Evolutionary conservation across 2,113 vertebrate species (phyloP).

Genomic region (Phasianus colchicus): DNA sequence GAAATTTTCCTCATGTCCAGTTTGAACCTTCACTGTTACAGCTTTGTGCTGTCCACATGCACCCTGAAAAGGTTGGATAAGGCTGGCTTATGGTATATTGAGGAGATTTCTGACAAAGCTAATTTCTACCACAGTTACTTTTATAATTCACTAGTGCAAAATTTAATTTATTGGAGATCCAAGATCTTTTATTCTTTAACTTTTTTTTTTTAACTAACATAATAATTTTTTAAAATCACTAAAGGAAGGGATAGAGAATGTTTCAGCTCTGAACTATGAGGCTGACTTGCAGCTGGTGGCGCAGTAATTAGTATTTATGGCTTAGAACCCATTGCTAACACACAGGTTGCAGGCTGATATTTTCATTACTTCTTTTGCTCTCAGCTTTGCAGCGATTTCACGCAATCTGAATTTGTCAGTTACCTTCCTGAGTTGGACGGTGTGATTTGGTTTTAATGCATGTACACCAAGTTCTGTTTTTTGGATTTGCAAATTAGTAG

Average conservation of each 20-base stretch:
- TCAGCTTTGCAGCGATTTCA: conserved; percentile 33
- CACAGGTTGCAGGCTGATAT: neutral
- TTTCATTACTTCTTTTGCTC: conserved; percentile 21
- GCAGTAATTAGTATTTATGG: conserved; percentile 42
- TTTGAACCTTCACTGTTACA: neutral
- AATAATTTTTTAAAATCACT: neutral
- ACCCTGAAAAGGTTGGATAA: neutral
- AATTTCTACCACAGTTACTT: neutral
- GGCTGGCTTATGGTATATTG: neutral
- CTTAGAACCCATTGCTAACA: neutral
- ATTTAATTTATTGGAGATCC: neutral
- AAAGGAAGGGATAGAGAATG: neutral
- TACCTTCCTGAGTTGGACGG: neutral
- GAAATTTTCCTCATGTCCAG: too few species aligned
- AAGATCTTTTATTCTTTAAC: neutral
- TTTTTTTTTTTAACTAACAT: neutral
- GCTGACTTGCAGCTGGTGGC: conserved; percentile 10
- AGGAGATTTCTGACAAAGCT: neutral
- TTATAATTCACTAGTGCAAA: neutral
- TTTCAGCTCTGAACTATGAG: neutral
- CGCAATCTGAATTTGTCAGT: conserved; percentile 48
- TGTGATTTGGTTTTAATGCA: conserved; percentile 27
- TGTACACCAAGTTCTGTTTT: neutral
- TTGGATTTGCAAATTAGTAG: conserved; percentile 10
- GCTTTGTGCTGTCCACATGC: neutral